phyloP scores from a whole-genome alignment of 2,797 vertebrate species.

The Pipistrellus pipistrellus region DNA sequence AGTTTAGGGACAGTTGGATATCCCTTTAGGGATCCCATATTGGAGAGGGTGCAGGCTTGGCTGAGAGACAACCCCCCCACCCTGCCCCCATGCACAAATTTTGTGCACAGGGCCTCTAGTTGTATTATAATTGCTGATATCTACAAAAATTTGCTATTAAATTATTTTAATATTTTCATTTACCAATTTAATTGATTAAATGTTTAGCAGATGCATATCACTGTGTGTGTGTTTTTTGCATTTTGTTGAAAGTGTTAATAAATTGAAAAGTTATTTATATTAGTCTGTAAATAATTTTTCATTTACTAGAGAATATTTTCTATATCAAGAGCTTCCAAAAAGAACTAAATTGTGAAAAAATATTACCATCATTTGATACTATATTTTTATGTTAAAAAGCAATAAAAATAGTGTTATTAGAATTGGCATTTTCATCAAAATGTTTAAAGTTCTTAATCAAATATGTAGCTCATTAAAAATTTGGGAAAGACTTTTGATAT shows the following conservation, averaged over 20 bases:
- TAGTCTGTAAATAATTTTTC: neutral
- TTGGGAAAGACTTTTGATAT: neutral
- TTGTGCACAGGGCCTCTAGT: neutral
- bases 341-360: neutral
- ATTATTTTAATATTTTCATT: neutral
- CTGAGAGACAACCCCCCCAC: too few species aligned
- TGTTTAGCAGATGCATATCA: neutral
- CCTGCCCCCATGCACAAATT: too few species aligned
- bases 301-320: neutral
- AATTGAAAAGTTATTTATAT: neutral
- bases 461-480: neutral
- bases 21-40: too few species aligned
- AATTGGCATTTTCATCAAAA: neutral
- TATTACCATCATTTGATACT: neutral
- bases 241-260: neutral
- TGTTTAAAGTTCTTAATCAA: neutral
- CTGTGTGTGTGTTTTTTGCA: too few species aligned
- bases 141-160: neutral
- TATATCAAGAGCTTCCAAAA: neutral
- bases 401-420: neutral
- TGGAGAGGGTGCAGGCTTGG: too few species aligned
- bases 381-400: conserved; percentile 33
- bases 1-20: too few species aligned
- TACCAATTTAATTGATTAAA: neutral
- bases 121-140: neutral